phyloP scores from a whole-genome alignment of 2,113 vertebrate genomes.

The Petaurus breviceps region DNA sequence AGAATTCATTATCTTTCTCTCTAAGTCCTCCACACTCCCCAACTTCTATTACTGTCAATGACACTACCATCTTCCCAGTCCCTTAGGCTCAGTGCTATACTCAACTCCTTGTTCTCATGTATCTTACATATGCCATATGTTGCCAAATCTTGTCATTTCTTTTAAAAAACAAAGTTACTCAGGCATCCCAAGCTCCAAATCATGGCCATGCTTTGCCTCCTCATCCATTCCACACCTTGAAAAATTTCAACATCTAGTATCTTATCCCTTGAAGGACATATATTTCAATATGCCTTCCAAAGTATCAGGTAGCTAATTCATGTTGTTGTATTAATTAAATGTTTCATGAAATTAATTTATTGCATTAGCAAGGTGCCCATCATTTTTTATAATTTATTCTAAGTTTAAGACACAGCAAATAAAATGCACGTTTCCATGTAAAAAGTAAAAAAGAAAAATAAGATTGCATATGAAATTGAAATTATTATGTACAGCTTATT shows the following conservation, averaged over 20 bases:
- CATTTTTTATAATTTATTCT: no score
- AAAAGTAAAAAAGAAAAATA: no score
- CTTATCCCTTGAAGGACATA: background rate
- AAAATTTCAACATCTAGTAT: background rate
- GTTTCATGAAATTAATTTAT: no score
- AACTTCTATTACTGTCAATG: background rate
- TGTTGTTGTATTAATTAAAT: background rate
- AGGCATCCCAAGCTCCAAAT: background rate
- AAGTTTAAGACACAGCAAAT: no score
- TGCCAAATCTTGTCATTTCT: background rate
- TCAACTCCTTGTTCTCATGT: background rate
- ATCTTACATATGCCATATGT: background rate
- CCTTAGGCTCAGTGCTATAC: background rate
- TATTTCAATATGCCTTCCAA: background rate
- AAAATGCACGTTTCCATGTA: no score
- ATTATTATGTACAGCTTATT: no score
- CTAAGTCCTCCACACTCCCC: background rate
- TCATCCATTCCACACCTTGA: background rate
- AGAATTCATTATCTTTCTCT: background rate
- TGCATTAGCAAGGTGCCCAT: no score
- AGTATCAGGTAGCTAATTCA: background rate
- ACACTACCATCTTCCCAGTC: background rate
- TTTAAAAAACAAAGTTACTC: background rate
- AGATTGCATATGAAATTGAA: no score
- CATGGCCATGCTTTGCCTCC: background rate